Percentiles rank a stretch among this genome's conserved stretches.
Evolutionary conservation across 2,113 vertebrate genomes (phyloP).

Genomic region (Carettochelys insculpta): DNA sequence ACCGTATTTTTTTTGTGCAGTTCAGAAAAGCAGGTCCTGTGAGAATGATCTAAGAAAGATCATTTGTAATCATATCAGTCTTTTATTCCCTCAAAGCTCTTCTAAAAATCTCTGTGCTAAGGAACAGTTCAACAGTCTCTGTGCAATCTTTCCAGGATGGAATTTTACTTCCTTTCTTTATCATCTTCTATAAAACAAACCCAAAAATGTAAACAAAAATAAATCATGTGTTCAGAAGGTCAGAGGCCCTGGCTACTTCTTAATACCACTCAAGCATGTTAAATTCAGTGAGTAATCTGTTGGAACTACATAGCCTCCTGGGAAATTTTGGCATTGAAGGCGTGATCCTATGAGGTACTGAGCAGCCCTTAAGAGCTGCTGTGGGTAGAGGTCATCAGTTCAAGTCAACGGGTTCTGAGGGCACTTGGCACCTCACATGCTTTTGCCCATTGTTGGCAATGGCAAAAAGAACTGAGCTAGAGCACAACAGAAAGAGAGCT

Average conservation of each 20-base stretch:
- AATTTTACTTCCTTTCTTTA: neutral
- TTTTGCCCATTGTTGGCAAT: neutral
- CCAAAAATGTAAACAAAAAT: neutral
- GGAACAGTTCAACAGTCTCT: neutral
- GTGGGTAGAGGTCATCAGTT: neutral
- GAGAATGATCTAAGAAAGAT: too few species aligned
- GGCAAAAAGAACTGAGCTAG: neutral
- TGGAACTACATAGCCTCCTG: accelerated
- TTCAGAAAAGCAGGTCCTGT: neutral
- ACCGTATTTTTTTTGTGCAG: neutral
- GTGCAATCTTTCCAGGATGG: neutral
- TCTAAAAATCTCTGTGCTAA: neutral
- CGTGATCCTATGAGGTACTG: neutral
- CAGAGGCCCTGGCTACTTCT: neutral
- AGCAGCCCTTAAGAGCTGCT: neutral
- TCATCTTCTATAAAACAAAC: neutral
- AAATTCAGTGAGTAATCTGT: neutral
- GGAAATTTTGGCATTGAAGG: accelerated
- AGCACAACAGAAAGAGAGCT: neutral
- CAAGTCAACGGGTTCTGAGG: neutral
- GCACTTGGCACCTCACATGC: neutral
- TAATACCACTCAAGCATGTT: neutral
- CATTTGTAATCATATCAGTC: neutral
- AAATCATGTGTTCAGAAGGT: neutral
- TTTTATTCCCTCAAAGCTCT: neutral